Evolutionary conservation across 2,888 invertebrate species (phyloP), one percentile per base, ranked within the genome.

Genomic region (Lasioglossum vierecki): DNA sequence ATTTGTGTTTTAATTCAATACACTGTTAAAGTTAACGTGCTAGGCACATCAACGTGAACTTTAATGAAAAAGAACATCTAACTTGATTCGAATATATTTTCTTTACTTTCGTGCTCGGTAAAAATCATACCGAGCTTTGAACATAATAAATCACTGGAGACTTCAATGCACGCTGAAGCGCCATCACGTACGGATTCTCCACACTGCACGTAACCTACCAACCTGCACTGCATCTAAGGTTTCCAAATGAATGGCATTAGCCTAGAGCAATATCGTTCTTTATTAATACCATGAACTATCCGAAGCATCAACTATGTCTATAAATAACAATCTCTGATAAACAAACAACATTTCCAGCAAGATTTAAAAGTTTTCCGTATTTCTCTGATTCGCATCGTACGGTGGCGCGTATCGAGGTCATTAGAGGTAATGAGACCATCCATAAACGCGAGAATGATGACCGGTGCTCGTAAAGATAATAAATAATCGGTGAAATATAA

Each of bases 401-500:
- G 70, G 66, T 75, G 80, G 80, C 68, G 80, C 35, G 35, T 68
- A 82, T 73, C 79, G 68, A 76, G 60, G 82, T 83, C 83, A 81
- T 89, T 89, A 89, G 83, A 82, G 82, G 75, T 88, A 88, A 89
- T 84, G 86, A 86, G 84, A 78, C 80, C 83, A 79, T 74, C 87
- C 80, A 82, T 84, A 82, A 87, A 80, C 80, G 75, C 46, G 83
- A 88, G 82, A 88, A 82, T 89, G 82, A 89, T 89, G 85, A 89
- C 87, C 88, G 73, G 68, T 30, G 81, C 82, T 78, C 66, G 85
- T 83, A 87, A 85, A 76, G 83, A 82, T 84, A 83, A 88, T 89
- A 89, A 89, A 89, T 90, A 89, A 89, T 89, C 88, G 79, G 80
- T 68, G 82, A 86, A 89, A 87, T 85, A 87, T 89, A 88, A 80